Conservation (phyloP, 2,888 invertebrate species). For the Steinernema scapterisci region DNA sequence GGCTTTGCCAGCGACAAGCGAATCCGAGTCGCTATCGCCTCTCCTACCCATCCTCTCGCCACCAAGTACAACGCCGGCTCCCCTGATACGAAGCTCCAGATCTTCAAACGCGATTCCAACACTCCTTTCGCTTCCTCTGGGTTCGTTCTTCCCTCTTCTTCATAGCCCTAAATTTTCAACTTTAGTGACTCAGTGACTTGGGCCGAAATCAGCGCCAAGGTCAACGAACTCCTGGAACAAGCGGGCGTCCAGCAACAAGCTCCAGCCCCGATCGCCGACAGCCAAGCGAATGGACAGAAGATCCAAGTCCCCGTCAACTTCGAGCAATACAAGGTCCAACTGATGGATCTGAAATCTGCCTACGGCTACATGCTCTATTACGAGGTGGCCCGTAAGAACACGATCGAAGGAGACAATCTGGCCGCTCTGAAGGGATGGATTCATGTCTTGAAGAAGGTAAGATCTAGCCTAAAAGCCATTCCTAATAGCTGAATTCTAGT, state of each 20-base stretch:
- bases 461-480: background rate
- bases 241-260: background rate
- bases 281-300: background rate
- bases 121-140: constrained; percentile 41
- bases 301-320: constrained; percentile 40
- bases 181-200: constrained; percentile 47
- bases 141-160: constrained; percentile 15
- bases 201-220: constrained; percentile 35
- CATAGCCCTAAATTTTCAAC: background rate
- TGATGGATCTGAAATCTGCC: constrained; percentile 85
- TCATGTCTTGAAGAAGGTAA: constrained; percentile 74
- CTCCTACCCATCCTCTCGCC: constrained; percentile 52
- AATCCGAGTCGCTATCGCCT: constrained; percentile 44
- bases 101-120: constrained; percentile 40
- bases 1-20: constrained; percentile 52
- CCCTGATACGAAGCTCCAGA: constrained; percentile 42
- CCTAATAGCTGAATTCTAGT: constrained; percentile 68
- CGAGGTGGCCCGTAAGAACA: constrained; percentile 79
- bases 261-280: constrained; percentile 1
- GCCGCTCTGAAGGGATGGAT: constrained; percentile 79
- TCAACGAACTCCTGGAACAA: constrained; percentile 47
- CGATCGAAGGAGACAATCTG: constrained; percentile 77
- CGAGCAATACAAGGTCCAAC: constrained; percentile 73
- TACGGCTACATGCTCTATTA: constrained; percentile 80
- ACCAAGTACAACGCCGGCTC: constrained; percentile 44